Evolutionary conservation across 1,140 invertebrate species (phyloP), one percentile per base, ranked within the genome.

Genomic region (Anoplolepis gracilipes): DNA sequence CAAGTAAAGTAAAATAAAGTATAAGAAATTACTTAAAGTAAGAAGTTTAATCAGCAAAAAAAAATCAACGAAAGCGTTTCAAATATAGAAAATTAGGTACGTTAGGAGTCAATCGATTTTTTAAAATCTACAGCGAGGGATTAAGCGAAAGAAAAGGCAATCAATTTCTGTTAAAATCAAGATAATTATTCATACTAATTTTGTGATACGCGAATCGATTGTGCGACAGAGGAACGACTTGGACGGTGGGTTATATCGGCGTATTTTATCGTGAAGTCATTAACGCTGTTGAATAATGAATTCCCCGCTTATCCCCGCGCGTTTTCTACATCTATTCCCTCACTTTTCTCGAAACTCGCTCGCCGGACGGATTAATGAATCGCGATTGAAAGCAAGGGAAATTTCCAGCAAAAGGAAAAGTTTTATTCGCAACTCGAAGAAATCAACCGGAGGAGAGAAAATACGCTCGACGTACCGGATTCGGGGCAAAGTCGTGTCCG

Each of bases 251-350:
- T 69, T 69, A 28, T 59, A 82, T 73, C 67, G 16, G 39, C 13
- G 7, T 28, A 25, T 36, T 73, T 82, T 59, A 73, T 82, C 53
- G 65, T 19, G 36, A 59, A 39, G 36, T 73, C 36, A 72, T 82
- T 73, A 72, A 39, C 28, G 19, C 25, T 13, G 28, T 13, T 73
- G 67, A 82, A 82, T 82, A 82, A 82, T 82, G 53, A 82, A 61
- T 73, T 33, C 36, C 36, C 28, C 22, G 16, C 39, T 25, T n/a
- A 53, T 67, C 67, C 22, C 16, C 22, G 30, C 16, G 19, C 33
- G 13, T 49, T 46, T 61, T 72, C 22, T 42, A 33, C 22, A 39
- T 72, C 49, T 65, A 33, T 33, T 11, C 5, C 42, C 42, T 13
- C 4, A 53, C 33, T 73, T 39, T 81, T 13, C 2, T 42, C 7